A percentile compares a stretch with the other conserved stretches of the same genome.
These are phyloP conservation scores for Caerostris extrusa DNA, from an alignment of 1,140 invertebrate species.

Conservation along the genomic window DNA sequence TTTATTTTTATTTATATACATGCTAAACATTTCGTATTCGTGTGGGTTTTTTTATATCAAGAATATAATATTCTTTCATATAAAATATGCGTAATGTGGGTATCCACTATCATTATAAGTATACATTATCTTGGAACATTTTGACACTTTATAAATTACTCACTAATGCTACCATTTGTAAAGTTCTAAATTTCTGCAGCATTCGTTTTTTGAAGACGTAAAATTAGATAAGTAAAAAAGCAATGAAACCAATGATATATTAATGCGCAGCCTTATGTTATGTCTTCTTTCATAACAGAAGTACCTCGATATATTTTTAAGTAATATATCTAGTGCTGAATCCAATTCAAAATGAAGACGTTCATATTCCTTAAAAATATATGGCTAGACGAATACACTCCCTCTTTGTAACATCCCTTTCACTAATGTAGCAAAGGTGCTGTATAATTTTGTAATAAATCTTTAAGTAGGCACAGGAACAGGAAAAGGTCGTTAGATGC, in stretches of 20 bases:
- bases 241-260: not conserved
- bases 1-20: too few relatives aligned
- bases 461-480: constrained; percentile 22
- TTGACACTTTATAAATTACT: too few relatives aligned
- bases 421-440: constrained; percentile 38
- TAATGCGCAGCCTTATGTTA: not conserved
- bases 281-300: not conserved
- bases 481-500: constrained; percentile 40
- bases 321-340: not conserved
- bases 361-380: not conserved
- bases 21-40: too few relatives aligned
- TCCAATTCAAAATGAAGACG: not conserved
- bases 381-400: not conserved
- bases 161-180: too few relatives aligned
- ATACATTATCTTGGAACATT: too few relatives aligned
- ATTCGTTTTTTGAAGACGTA: too few relatives aligned
- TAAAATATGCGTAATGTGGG: too few relatives aligned
- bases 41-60: too few relatives aligned
- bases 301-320: not conserved
- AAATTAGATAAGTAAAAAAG: not conserved
- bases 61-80: too few relatives aligned
- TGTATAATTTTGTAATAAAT: constrained; percentile 51
- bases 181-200: too few relatives aligned
- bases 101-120: too few relatives aligned
- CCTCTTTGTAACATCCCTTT: constrained; percentile 4